Conservation (phyloP, 2,888 invertebrate species). For the Scaptomyza cyrtandrae region DNA sequence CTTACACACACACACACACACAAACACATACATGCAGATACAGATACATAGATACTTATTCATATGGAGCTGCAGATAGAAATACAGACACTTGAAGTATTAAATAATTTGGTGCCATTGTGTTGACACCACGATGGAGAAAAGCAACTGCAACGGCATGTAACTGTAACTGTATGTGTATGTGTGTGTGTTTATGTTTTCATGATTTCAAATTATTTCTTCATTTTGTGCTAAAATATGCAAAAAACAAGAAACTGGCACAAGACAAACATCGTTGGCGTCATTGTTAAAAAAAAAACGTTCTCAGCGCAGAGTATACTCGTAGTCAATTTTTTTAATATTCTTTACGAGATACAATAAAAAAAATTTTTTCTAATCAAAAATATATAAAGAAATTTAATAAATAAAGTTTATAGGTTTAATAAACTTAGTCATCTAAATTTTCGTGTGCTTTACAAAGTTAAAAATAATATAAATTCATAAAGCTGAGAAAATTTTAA, state of each 20-base stretch:
- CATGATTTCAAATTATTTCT: constrained; percentile 76
- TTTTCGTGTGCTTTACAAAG: too few species aligned
- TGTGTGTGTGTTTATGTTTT: constrained; percentile 32
- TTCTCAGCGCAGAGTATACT: constrained; percentile 31
- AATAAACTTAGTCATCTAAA: too few species aligned
- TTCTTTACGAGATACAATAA: too few species aligned
- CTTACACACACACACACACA: constrained; percentile 15
- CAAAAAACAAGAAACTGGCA: constrained; percentile 65
- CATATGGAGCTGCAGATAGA: constrained; percentile 9
- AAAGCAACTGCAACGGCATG: constrained; percentile 33
- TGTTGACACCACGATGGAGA: constrained; percentile 66
- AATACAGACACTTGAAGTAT: constrained; percentile 74
- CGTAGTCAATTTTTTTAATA: not conserved
- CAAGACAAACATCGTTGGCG: constrained; percentile 59
- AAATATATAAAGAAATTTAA: too few species aligned
- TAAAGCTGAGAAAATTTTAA: too few species aligned
- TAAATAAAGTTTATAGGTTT: too few species aligned
- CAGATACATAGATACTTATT: not conserved
- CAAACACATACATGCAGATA: constrained; percentile 6
- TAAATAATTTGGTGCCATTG: constrained; percentile 81
- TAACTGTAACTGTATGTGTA: constrained; percentile 14
- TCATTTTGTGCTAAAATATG: constrained; percentile 70
- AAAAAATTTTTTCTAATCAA: too few species aligned
- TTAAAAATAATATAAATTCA: too few species aligned
- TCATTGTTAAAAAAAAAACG: constrained; percentile 29